Percentiles rank a stretch among this genome's conserved stretches.
Evolutionary conservation across 2,113 vertebrate species (phyloP).

Genomic region (Pelmatolapia mariae): DNA sequence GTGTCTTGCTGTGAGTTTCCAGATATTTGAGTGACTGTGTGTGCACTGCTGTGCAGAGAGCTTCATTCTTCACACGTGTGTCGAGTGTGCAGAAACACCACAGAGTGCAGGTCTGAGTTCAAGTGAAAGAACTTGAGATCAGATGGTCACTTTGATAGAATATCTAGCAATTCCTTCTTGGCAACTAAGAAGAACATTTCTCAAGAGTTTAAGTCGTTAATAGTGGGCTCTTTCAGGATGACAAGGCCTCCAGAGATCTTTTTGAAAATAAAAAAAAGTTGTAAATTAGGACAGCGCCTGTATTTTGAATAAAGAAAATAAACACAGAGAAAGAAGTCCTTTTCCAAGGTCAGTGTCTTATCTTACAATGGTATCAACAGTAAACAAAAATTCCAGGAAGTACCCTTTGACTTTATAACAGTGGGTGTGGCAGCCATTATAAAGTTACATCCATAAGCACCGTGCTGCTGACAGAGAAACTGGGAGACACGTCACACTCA

Average conservation of each 20-base stretch:
- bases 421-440: neutral
- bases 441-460: neutral
- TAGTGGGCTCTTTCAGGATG: neutral
- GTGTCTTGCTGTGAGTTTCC: slow-evolving; percentile 26
- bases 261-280: neutral
- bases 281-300: neutral
- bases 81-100: neutral
- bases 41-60: slow-evolving; percentile 2
- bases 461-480: neutral
- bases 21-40: neutral
- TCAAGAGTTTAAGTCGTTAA: neutral
- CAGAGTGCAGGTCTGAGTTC: neutral
- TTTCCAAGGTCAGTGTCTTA: neutral
- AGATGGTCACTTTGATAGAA: neutral
- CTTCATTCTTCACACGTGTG: neutral
- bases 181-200: neutral
- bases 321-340: neutral
- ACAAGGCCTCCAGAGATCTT: neutral
- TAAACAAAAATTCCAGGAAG: neutral
- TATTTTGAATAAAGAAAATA: neutral
- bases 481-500: neutral
- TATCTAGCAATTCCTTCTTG: neutral
- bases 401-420: neutral
- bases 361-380: neutral
- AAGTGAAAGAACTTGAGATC: neutral